phyloP scores from a whole-genome alignment of 2,888 invertebrate species.

The Protonemura montana region DNA sequence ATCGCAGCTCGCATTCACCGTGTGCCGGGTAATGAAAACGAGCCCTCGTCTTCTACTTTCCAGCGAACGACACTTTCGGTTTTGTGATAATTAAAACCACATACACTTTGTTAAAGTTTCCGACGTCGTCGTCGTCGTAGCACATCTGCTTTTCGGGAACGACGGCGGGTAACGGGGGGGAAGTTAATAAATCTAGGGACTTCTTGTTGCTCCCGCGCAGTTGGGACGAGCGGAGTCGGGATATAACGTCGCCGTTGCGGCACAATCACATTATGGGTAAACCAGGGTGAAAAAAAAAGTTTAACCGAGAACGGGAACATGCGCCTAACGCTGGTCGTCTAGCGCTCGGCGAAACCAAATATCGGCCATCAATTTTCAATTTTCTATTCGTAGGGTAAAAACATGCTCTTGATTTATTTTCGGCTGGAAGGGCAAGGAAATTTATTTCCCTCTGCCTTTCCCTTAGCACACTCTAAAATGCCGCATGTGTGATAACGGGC shows the following conservation, averaged over 20 bases:
- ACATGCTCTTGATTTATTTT: not conserved
- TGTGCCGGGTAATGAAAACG: not conserved
- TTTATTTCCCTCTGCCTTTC: not conserved
- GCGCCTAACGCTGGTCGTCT: too few species aligned
- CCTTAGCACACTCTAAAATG: not conserved
- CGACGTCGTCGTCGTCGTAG: not conserved
- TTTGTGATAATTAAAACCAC: not conserved
- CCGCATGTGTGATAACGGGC: not conserved
- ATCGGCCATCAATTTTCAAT: conserved; percentile 7
- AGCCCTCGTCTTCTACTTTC: not conserved
- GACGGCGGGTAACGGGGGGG: not conserved
- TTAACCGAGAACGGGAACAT: too few species aligned
- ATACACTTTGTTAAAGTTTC: not conserved
- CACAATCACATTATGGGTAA: not conserved
- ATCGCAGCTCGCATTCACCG: not conserved
- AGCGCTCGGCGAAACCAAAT: not conserved
- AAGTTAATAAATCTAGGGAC: not conserved
- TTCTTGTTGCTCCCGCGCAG: not conserved
- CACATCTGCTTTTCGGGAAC: not conserved
- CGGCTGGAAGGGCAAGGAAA: not conserved
- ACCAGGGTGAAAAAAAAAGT: not conserved
- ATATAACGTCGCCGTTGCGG: not conserved
- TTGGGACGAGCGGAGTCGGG: not conserved
- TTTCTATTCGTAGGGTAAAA: not conserved
- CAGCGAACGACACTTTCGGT: not conserved